phyloP scores from a whole-genome alignment of 2,113 vertebrate genomes.

The Cromileptes altivelis region DNA sequence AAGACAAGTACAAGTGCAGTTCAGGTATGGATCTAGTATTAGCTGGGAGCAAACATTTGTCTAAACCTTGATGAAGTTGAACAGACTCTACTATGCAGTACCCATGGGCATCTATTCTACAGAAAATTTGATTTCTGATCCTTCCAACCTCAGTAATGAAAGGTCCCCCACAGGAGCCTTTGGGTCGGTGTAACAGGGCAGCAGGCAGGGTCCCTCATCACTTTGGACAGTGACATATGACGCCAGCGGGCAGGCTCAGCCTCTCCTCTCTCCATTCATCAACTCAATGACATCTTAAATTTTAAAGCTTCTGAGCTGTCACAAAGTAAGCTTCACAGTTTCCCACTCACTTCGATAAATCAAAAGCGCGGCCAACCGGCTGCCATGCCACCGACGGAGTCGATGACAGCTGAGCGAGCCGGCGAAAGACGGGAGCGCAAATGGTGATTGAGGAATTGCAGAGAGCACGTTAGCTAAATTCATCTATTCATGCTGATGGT shows the following conservation, averaged over 20 bases:
- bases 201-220: constrained; percentile 75
- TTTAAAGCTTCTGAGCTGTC: constrained; percentile 82
- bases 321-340: constrained; percentile 82
- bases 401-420: constrained; percentile 35
- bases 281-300: constrained; percentile 82
- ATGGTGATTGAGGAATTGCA: constrained; percentile 50
- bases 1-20: neutral
- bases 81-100: constrained; percentile 10
- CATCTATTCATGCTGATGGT: neutral
- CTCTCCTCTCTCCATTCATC: constrained; percentile 79
- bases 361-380: constrained; percentile 54
- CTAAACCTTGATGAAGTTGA: constrained; percentile 28
- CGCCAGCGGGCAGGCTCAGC: constrained; percentile 63
- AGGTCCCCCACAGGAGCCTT: constrained; percentile 32
- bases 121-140: constrained; percentile 32
- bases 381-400: constrained; percentile 40
- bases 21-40: neutral
- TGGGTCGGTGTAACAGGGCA: constrained; percentile 6
- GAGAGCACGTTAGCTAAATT: constrained; percentile 6
- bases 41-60: constrained; percentile 41
- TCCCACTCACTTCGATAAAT: constrained; percentile 79
- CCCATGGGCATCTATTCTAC: neutral
- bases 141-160: constrained; percentile 12
- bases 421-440: constrained; percentile 15
- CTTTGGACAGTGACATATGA: constrained; percentile 83